Conservation (phyloP, 2,797 vertebrate genomes). For the Paedocypris micromegethes region DNA sequence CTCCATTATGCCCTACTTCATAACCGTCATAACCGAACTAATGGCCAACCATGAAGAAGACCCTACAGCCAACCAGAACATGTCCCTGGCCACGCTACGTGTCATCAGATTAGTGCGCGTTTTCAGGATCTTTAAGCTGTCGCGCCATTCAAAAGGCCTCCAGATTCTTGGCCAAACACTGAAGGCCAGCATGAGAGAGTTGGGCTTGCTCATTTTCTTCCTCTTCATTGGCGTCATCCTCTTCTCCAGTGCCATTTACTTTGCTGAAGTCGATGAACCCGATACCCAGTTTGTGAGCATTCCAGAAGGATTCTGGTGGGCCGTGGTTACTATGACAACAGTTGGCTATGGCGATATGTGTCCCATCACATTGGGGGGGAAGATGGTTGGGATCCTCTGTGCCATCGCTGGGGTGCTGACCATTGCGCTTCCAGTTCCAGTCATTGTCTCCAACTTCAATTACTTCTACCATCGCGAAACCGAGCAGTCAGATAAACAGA, state of each 20-base stretch:
- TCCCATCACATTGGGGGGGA: constrained; percentile 89
- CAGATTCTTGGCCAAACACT: constrained; percentile 90
- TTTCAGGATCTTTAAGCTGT: constrained; percentile 95
- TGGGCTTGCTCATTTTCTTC: constrained; percentile 93
- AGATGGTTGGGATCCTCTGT: constrained; percentile 94
- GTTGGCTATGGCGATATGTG: constrained; percentile 99
- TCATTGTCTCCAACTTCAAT: constrained; percentile 98
- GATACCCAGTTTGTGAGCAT: constrained; percentile 97
- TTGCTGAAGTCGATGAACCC: constrained; percentile 96
- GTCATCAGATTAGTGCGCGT: constrained; percentile 93
- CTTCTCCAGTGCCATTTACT: constrained; percentile 96
- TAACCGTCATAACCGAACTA: constrained; percentile 88
- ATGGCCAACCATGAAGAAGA: constrained; percentile 80
- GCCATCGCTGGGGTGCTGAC: constrained; percentile 95
- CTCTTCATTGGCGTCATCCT: constrained; percentile 97
- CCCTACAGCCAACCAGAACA: constrained; percentile 78
- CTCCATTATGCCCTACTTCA: constrained; percentile 96
- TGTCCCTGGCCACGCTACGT: constrained; percentile 89
- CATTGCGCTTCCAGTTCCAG: constrained; percentile 92
- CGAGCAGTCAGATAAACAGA: constrained; percentile 85
- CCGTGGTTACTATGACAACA: constrained; percentile 97
- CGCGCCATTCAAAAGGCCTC: constrained; percentile 88
- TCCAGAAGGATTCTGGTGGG: constrained; percentile 98
- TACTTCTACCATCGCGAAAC: constrained; percentile 97
- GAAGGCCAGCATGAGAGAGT: constrained; percentile 86